Conservation (phyloP, 2,797 vertebrate genomes). For the Oophaga sylvatica region DNA sequence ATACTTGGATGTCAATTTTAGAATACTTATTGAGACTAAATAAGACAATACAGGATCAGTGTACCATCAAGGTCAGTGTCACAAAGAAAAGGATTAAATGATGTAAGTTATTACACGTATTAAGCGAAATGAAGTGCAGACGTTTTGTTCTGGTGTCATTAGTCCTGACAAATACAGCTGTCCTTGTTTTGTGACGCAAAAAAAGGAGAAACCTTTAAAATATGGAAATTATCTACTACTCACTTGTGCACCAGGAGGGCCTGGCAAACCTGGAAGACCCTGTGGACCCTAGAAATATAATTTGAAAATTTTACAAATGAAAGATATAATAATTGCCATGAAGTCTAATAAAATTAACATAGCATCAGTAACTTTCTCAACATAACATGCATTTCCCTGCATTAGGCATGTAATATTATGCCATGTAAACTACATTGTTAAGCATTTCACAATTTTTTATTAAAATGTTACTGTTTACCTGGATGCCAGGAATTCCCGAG, state of each 20-base stretch:
- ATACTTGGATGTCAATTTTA: not conserved
- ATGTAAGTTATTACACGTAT: too few species aligned
- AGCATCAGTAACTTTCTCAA: not conserved
- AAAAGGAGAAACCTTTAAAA: not conserved
- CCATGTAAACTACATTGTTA: not conserved
- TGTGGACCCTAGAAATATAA: conserved; percentile 79
- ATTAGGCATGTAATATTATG: not conserved
- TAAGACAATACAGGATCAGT: not conserved
- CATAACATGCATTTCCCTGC: not conserved
- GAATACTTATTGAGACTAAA: not conserved
- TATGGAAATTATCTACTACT: conserved; percentile 10
- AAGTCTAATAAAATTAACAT: not conserved
- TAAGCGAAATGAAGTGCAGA: too few species aligned
- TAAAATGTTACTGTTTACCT: conserved; percentile 74
- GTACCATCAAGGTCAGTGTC: not conserved
- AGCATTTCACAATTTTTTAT: not conserved
- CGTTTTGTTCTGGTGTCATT: too few species aligned
- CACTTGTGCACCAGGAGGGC: conserved; percentile 79
- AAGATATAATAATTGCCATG: not conserved
- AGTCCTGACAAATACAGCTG: too few species aligned
- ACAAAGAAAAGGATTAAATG: too few species aligned
- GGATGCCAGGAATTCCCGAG: conserved; percentile 84
- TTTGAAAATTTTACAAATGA: not conserved
- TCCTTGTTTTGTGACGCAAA: too few species aligned
- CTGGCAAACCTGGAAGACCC: conserved; percentile 85